These are phyloP conservation scores for Neoarius graeffei DNA, from an alignment of 2,113 vertebrate genomes.

Conservation along the genomic window DNA sequence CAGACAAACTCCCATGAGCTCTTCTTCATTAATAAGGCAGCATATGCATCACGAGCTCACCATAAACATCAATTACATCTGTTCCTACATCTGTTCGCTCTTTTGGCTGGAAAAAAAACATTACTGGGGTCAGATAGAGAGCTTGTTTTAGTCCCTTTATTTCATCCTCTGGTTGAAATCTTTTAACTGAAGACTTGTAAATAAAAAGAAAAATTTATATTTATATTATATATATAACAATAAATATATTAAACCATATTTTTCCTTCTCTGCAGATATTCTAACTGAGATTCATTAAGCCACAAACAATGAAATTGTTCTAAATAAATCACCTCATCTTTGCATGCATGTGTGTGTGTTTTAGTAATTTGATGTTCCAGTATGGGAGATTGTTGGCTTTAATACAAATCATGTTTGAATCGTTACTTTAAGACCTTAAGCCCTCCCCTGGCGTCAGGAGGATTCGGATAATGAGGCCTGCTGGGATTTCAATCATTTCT, in stretches of 20 bases:
- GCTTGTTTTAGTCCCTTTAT: neutral
- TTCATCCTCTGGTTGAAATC: neutral
- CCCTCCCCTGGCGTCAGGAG: slow-evolving; percentile 67
- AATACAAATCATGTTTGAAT: slow-evolving; percentile 86
- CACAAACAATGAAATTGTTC: slow-evolving; percentile 68
- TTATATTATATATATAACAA: neutral
- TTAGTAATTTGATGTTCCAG: slow-evolving; percentile 74
- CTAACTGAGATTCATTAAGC: slow-evolving; percentile 54
- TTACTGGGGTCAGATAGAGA: neutral
- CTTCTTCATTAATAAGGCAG: slow-evolving; percentile 36
- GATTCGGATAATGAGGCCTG: slow-evolving; percentile 77
- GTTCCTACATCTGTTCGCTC: neutral
- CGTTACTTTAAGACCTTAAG: slow-evolving; percentile 81
- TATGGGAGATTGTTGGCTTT: slow-evolving; percentile 78
- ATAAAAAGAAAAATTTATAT: neutral
- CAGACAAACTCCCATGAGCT: slow-evolving; percentile 34
- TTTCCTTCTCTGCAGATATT: slow-evolving; percentile 38
- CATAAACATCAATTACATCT: neutral
- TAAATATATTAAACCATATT: neutral
- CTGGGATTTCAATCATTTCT: slow-evolving; percentile 81
- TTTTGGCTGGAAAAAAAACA: neutral
- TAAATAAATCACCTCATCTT: slow-evolving; percentile 16
- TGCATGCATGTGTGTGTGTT: neutral
- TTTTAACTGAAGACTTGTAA: slow-evolving; percentile 6
- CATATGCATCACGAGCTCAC: slow-evolving; percentile 33